These are phyloP conservation scores for Pecten maximus DNA, from an alignment of 2,888 invertebrate genomes.

Conservation along the genomic window DNA sequence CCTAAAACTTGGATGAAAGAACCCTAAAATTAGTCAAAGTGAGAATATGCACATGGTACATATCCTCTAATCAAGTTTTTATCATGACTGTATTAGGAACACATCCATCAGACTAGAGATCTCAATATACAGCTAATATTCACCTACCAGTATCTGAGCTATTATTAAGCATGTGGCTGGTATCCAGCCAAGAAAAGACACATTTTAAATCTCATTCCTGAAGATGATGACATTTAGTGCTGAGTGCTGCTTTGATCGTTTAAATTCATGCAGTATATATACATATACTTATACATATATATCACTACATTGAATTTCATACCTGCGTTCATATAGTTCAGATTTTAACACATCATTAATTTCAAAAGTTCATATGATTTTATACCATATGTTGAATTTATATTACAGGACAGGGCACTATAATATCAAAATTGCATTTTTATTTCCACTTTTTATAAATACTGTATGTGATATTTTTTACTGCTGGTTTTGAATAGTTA, in stretches of 20 bases:
- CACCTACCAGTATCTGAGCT: too few species aligned
- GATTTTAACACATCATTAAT: not conserved
- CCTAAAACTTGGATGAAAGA: too few species aligned
- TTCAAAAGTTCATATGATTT: not conserved
- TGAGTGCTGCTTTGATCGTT: not conserved
- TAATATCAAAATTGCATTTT: too few species aligned
- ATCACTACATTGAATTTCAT: not conserved
- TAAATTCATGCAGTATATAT: not conserved
- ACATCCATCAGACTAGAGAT: too few species aligned
- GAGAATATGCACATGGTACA: too few species aligned
- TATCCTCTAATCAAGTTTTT: too few species aligned
- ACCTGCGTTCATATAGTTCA: not conserved
- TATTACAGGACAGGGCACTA: too few species aligned
- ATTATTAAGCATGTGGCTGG: not conserved
- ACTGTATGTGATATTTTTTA: not conserved
- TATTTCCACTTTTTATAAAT: too few species aligned
- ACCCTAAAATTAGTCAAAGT: too few species aligned
- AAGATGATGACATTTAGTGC: not conserved
- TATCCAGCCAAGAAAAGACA: not conserved
- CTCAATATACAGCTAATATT: too few species aligned
- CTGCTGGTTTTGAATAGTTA: not conserved
- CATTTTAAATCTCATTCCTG: not conserved
- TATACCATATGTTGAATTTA: too few species aligned
- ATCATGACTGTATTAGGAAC: too few species aligned
- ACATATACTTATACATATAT: not conserved